Evolutionary conservation across 1,140 invertebrate genomes (phyloP).

Genomic region (Acromyrmex echinatior): DNA sequence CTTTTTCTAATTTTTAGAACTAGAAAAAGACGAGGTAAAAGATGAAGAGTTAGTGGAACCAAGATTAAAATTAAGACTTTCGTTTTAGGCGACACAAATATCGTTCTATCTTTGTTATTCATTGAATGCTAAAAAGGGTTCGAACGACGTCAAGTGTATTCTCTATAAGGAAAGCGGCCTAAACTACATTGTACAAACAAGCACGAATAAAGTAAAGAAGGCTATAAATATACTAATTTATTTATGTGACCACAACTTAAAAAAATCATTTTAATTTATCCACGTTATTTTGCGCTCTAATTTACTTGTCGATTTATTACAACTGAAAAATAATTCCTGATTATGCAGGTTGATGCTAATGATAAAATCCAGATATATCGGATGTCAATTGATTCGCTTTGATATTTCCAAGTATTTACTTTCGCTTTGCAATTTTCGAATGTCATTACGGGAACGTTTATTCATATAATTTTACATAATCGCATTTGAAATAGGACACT

Average conservation of each 20-base stretch:
- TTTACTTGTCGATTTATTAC: neutral
- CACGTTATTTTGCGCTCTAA: neutral
- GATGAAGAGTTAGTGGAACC: too few species aligned
- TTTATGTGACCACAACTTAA: neutral
- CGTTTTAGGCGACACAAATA: too few species aligned
- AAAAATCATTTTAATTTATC: neutral
- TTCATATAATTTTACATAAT: constrained; percentile 13
- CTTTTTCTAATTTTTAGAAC: too few species aligned
- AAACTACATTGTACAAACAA: too few species aligned
- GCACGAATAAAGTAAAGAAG: too few species aligned
- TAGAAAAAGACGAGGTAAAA: too few species aligned
- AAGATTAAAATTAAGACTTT: too few species aligned
- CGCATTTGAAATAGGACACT: neutral
- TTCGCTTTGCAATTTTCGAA: neutral
- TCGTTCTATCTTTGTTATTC: too few species aligned
- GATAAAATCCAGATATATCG: neutral
- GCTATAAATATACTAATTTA: too few species aligned
- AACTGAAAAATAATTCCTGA: neutral
- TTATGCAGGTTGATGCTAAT: neutral
- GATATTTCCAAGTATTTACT: neutral
- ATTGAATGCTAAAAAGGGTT: too few species aligned
- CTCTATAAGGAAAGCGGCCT: too few species aligned
- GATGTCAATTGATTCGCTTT: neutral
- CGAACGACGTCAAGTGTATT: too few species aligned
- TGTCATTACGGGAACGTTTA: neutral